phyloP scores from a whole-genome alignment of 2,797 vertebrate species.

The Notolepis coatsorum region DNA sequence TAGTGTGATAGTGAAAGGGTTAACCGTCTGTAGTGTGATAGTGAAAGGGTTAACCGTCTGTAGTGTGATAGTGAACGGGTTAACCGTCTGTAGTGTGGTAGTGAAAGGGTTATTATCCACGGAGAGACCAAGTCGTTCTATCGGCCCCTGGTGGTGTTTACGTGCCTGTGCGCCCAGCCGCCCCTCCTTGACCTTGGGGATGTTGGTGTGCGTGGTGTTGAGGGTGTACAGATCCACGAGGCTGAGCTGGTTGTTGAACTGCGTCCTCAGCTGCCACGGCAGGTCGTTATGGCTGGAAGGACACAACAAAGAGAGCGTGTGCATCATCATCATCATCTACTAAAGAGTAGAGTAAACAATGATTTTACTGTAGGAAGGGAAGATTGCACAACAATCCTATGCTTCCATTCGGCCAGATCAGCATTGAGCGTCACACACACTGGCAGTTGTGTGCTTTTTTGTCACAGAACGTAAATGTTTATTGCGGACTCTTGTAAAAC shows the following conservation, averaged over 20 bases:
- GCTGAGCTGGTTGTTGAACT: slow-evolving; percentile 85
- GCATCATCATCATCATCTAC: not conserved
- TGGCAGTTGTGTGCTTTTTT: not conserved
- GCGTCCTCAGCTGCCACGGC: slow-evolving; percentile 86
- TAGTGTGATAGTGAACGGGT: no score
- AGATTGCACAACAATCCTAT: no score
- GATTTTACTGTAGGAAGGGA: not conserved
- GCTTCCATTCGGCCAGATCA: not conserved
- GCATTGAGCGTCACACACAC: not conserved
- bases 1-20: no score
- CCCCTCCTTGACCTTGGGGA: slow-evolving; percentile 86
- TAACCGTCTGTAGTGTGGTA: no score
- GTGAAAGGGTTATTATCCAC: no score
- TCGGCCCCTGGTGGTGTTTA: no score
- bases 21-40: no score
- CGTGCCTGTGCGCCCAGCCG: slow-evolving; percentile 90
- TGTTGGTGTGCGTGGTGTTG: slow-evolving; percentile 89
- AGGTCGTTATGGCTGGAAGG: slow-evolving; percentile 91
- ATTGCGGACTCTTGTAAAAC: not conserved
- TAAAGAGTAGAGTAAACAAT: not conserved
- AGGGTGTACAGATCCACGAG: slow-evolving; percentile 81
- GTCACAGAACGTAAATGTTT: not conserved
- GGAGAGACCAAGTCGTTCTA: no score
- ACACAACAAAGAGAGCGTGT: not conserved
- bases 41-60: no score